Evolutionary conservation across 2,888 invertebrate genomes (phyloP).

Genomic region (Lasioglossum oenotherae): DNA sequence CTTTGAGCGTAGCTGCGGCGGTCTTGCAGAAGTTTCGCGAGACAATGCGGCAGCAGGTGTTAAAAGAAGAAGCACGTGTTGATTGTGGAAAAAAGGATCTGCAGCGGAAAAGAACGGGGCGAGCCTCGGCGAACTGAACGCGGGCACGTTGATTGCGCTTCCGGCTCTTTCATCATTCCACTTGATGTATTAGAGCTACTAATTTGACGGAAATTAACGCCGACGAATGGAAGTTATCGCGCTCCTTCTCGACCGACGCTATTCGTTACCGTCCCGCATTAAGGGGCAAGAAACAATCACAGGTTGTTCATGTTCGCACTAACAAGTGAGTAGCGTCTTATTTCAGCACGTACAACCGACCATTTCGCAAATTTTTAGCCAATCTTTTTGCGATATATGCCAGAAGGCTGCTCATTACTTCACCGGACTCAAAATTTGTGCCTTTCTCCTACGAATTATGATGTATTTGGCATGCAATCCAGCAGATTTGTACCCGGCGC

Average conservation of each 20-base stretch:
- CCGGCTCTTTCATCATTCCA: slow-evolving; percentile 54
- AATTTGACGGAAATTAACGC: slow-evolving; percentile 62
- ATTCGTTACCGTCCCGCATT: slow-evolving; percentile 49
- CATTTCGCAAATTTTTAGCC: no score
- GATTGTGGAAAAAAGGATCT: slow-evolving; percentile 14
- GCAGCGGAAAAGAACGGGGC: background rate
- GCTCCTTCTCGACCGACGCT: slow-evolving; percentile 26
- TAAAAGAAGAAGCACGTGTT: slow-evolving; percentile 21
- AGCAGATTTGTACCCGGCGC: no score
- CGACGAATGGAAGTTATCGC: slow-evolving; percentile 37
- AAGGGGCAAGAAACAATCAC: slow-evolving; percentile 34
- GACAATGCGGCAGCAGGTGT: background rate
- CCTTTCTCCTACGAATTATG: no score
- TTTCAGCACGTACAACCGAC: background rate
- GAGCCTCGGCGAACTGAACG: slow-evolving; percentile 5
- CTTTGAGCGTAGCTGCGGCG: background rate
- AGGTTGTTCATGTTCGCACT: slow-evolving; percentile 19
- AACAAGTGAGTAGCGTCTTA: slow-evolving; percentile 30
- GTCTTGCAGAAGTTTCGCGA: background rate
- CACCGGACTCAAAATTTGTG: no score
- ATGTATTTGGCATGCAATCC: no score
- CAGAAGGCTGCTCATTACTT: no score
- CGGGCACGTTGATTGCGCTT: slow-evolving; percentile 44
- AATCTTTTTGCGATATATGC: no score
- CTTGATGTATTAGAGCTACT: slow-evolving; percentile 54